phyloP scores from a whole-genome alignment of 1,140 invertebrate species.

The Drosophila kepulauana region DNA sequence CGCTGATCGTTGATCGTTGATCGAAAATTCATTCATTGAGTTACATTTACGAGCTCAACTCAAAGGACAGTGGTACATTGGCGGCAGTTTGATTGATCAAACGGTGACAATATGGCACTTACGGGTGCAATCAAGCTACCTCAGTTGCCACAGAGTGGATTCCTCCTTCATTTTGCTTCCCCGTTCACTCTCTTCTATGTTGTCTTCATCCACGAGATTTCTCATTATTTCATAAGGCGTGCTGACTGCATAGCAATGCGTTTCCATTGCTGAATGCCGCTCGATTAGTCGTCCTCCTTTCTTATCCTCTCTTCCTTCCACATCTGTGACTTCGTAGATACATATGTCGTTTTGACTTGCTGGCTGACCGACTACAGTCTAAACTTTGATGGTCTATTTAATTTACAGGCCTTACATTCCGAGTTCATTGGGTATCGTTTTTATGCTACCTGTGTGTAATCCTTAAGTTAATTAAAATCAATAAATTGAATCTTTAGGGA shows the following conservation, averaged over 20 bases:
- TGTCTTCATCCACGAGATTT: slow-evolving; percentile 10
- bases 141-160: background rate
- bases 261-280: slow-evolving; percentile 77
- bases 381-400: slow-evolving; percentile 49
- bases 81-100: slow-evolving; percentile 79
- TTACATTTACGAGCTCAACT: slow-evolving; percentile 76
- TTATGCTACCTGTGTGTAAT: slow-evolving; percentile 42
- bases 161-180: slow-evolving; percentile 8
- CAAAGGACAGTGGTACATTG: slow-evolving; percentile 41
- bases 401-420: slow-evolving; percentile 45
- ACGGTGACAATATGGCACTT: slow-evolving; percentile 83
- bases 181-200: background rate
- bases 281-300: slow-evolving; percentile 58
- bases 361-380: background rate
- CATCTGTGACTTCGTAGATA: background rate
- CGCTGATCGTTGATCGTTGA: background rate
- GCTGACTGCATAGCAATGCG: slow-evolving; percentile 81
- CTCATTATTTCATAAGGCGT: slow-evolving; percentile 83
- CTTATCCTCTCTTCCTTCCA: background rate
- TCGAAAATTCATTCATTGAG: slow-evolving; percentile 67
- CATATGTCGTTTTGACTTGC: background rate
- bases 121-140: slow-evolving; percentile 74
- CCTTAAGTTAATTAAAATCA: slow-evolving; percentile 80
- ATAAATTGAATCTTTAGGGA: slow-evolving; percentile 70
- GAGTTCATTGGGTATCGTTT: slow-evolving; percentile 60